These are phyloP conservation scores for Chironomus tentans DNA, from an alignment of 2,888 invertebrate genomes.

Conservation along the genomic window DNA sequence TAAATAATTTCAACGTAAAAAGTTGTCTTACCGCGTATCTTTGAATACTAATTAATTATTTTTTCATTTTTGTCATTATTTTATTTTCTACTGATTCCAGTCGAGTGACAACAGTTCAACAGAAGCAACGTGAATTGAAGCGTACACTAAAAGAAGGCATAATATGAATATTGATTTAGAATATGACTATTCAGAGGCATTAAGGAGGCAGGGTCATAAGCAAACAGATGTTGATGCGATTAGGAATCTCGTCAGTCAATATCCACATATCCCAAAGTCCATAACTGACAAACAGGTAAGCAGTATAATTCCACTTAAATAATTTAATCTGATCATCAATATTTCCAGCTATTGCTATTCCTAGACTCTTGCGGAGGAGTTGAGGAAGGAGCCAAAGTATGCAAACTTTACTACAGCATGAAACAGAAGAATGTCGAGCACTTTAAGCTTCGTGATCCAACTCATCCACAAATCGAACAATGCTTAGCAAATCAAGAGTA, in stretches of 20 bases:
- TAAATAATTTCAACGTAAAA: not conserved
- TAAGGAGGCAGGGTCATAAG: conserved; percentile 24
- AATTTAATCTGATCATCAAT: too few relatives aligned
- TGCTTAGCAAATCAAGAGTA: conserved; percentile 46
- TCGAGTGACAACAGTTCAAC: not conserved
- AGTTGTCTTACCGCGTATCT: not conserved
- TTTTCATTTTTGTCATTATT: not conserved
- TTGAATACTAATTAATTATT: not conserved
- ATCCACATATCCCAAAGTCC: conserved; percentile 24
- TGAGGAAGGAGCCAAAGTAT: conserved; percentile 28
- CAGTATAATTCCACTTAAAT: too few relatives aligned
- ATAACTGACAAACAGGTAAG: conserved; percentile 30
- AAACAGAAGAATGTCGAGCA: conserved; percentile 53
- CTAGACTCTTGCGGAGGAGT: conserved; percentile 29
- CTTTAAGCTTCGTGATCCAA: conserved; percentile 49
- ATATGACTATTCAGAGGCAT: conserved; percentile 29
- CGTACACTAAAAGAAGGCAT: not conserved
- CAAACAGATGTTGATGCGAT: conserved; percentile 28
- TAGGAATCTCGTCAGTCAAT: not conserved
- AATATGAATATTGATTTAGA: conserved; percentile 28
- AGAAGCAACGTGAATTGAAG: not conserved
- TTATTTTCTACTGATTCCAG: not conserved
- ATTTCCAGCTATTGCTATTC: conserved; percentile 29
- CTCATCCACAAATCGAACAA: conserved; percentile 38
- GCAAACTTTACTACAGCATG: conserved; percentile 51